Percentiles rank a stretch among this genome's conserved stretches.
These are phyloP conservation scores for Megamerina dolium DNA, from an alignment of 2,888 invertebrate genomes.

Conservation along the genomic window DNA sequence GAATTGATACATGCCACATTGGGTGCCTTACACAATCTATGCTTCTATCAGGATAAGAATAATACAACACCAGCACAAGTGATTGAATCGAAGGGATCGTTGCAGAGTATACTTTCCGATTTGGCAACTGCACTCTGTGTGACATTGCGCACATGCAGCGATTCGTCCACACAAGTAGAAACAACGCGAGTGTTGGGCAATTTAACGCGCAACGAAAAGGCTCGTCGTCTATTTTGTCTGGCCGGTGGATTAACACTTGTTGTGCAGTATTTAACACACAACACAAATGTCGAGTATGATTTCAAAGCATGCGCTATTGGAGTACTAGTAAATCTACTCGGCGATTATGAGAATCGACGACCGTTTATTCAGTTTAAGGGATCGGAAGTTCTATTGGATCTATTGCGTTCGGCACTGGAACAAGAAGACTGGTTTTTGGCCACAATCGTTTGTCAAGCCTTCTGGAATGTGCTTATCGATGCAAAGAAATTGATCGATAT, in stretches of 20 bases:
- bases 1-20: constrained; percentile 73
- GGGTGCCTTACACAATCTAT: constrained; percentile 78
- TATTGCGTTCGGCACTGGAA: constrained; percentile 54
- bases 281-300: constrained; percentile 51
- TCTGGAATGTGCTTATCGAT: constrained; percentile 66
- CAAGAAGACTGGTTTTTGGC: constrained; percentile 65
- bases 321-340: constrained; percentile 73
- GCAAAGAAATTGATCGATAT: constrained; percentile 49
- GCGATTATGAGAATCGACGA: constrained; percentile 54
- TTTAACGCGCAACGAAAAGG: constrained; percentile 64
- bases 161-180: constrained; percentile 54
- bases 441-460: constrained; percentile 66
- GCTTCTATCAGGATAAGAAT: constrained; percentile 61
- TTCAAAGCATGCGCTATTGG: constrained; percentile 73
- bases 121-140: constrained; percentile 35
- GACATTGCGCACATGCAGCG: constrained; percentile 33
- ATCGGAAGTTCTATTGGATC: constrained; percentile 52
- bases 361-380: constrained; percentile 54
- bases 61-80: constrained; percentile 37
- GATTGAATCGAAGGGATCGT: constrained; percentile 30
- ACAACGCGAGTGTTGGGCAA: constrained; percentile 78
- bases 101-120: constrained; percentile 37
- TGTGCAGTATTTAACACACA: constrained; percentile 37
- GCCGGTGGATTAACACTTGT: constrained; percentile 60
- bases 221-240: constrained; percentile 60